Base-by-base conservation (phyloP, 2,888 invertebrate genomes). In the Zhuqinia jingwanae region DNA sequence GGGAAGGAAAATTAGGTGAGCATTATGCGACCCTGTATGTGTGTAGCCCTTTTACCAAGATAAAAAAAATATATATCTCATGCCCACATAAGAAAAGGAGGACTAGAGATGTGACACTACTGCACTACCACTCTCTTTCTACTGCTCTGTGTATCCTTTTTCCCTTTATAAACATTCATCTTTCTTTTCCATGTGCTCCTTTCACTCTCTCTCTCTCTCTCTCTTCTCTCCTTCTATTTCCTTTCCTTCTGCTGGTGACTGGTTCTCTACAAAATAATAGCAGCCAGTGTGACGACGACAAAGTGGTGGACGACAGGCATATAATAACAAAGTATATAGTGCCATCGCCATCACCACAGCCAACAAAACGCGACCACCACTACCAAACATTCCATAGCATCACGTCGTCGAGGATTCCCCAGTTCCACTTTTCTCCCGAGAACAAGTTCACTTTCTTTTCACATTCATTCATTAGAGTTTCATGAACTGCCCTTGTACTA, bases 401-500 rank as follows among this genome's bases (percentile, higher is more conserved):
- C 53, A 53, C 45, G 53, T 30, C 17, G 17, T 11, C 36, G 30
- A 60, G 60, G 63, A 60, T 63, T 36, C 42, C n/a, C 22, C 42
- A 6, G 36, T 8, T 36, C 8, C 36, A 36, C 36, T 36, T 5
- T 47, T 27, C 36, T 63, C 36, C 17, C 11, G n/a, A n/a, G 15
- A 3, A 17, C 6, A 15, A 68, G 25, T 60, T 60, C 13, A n/a
- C 25, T 70, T 70, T 47, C 45, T 70, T 58, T 70, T 70, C 45
- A 70, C 70, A 70, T 20, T 70, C 47, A 13, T 79, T 79, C 78
- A 79, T 63, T 63, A 79, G 65, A 79, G 78, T 79, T 79, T 79
- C 78, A 79, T 65, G 63, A 79, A 79, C 65, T 70, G 10, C 45
- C 17, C 11, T 45, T 15, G 22, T 63, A 68, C 36, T 68, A 68